Evolutionary conservation across 2,113 vertebrate species (phyloP).

Genomic region (Neomonachus schauinslandi): DNA sequence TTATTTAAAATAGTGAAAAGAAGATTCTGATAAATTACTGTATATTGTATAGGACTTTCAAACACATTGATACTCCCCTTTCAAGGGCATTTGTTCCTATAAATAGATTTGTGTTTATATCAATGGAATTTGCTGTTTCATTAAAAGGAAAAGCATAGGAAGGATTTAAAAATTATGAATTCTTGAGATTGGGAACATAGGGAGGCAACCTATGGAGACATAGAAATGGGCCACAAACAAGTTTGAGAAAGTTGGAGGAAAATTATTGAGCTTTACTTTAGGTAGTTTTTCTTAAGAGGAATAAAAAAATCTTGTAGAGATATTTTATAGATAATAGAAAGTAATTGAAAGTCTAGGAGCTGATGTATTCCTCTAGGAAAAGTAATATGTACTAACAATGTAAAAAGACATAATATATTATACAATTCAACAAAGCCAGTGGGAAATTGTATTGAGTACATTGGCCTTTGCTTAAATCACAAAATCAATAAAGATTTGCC

Average conservation of each 20-base stretch:
- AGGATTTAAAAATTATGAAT: background rate
- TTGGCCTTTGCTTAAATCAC: conserved; percentile 60
- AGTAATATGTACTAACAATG: conserved; percentile 40
- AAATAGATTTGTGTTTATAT: background rate
- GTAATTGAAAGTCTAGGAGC: conserved; percentile 34
- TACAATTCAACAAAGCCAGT: conserved; percentile 52
- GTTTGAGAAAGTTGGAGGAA: background rate
- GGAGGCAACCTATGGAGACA: background rate
- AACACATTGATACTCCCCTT: background rate
- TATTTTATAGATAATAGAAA: conserved; percentile 59
- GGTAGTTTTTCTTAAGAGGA: conserved; percentile 1
- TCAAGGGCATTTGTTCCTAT: background rate
- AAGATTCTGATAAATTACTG: background rate
- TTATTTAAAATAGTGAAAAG: background rate
- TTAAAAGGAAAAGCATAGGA: background rate
- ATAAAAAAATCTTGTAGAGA: background rate
- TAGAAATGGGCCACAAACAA: background rate
- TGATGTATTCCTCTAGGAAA: conserved; percentile 51
- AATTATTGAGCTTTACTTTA: conserved; percentile 22
- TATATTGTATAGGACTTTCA: background rate
- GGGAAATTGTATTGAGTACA: conserved; percentile 51
- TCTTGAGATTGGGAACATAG: background rate
- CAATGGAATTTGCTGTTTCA: background rate
- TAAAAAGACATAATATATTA: conserved; percentile 53
- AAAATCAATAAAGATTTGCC: conserved; percentile 64